Conservation (phyloP, 2,113 vertebrate genomes). For the Cryptomyrus ogoouensis region DNA sequence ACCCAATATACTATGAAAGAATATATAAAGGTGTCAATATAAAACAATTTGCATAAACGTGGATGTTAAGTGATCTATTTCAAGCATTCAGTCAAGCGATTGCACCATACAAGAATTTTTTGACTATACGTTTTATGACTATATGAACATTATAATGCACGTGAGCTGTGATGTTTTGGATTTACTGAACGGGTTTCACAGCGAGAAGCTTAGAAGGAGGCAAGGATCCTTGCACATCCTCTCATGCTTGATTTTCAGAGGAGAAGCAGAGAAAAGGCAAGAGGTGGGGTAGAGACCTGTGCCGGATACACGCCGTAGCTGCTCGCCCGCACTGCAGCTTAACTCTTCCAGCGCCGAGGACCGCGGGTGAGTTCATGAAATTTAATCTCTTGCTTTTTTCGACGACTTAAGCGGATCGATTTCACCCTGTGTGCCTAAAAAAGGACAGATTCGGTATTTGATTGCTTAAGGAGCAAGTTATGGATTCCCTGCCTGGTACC, state of each 20-base stretch:
- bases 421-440: neutral
- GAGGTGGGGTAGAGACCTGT: constrained; percentile 51
- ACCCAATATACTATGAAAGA: neutral
- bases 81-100: neutral
- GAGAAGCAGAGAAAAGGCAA: constrained; percentile 36
- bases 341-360: constrained; percentile 58
- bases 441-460: neutral
- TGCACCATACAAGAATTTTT: neutral
- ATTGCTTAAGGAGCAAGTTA: neutral
- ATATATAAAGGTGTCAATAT: neutral
- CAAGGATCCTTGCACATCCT: constrained; percentile 12
- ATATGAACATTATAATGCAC: neutral
- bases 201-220: neutral
- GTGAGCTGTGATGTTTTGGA: neutral
- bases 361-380: constrained; percentile 53
- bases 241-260: constrained; percentile 20
- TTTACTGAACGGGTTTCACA: neutral
- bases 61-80: neutral
- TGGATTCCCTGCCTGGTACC: neutral
- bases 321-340: constrained; percentile 76
- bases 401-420: constrained; percentile 10
- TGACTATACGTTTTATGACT: neutral
- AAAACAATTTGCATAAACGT: neutral
- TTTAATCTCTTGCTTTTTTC: constrained; percentile 13
- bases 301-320: constrained; percentile 64